Base-by-base conservation (phyloP, 2,888 invertebrate species). In the Eupithecia centaureata region DNA sequence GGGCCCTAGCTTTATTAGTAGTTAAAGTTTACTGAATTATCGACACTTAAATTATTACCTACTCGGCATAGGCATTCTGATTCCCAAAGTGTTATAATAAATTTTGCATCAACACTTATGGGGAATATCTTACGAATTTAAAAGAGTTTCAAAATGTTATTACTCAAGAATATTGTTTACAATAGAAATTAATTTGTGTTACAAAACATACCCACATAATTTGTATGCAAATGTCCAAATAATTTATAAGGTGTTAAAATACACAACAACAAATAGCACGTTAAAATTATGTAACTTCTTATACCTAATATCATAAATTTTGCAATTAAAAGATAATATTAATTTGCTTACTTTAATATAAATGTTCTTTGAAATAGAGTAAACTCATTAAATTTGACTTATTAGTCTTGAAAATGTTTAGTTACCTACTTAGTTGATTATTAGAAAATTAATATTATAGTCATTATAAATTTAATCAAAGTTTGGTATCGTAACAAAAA, bases 151-250 rank as follows among this genome's bases (percentile, higher is more conserved):
- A 10, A 47, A 47, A 47, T 47, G 5, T 58, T 30, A 52, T 18
- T 1, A 54, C 12, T 59, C 27, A 22, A n/a, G 15, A 47, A 59
- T 38, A 42, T 62, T 59, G n/a, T 62, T 54, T 42, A 63, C 54
- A 59, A 32, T 27, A 63, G 52, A 32, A 59, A 63, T 25, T 32
- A 63, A 63, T 54, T 32, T n/a, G 38, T 30, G 52, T 63, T 63
- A 38, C 38, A 62, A 61, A 38, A 67, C 63, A 63, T 54, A 61
- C 61, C 61, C 56, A 30, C 57, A 13, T 54, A 51, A 59, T 68
- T 72, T 67, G 63, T 67, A 67, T 67, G 13, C 38, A 69, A 62
- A 65, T 67, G 28, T 47, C 27, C 1, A 42, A 59, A 42, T 67
- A 65, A 69, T 65, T 67, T 65, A 63, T 65, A 56, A 32, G 56